phyloP scores from a whole-genome alignment of 2,113 vertebrate genomes.

The Antechinus stuartii region DNA sequence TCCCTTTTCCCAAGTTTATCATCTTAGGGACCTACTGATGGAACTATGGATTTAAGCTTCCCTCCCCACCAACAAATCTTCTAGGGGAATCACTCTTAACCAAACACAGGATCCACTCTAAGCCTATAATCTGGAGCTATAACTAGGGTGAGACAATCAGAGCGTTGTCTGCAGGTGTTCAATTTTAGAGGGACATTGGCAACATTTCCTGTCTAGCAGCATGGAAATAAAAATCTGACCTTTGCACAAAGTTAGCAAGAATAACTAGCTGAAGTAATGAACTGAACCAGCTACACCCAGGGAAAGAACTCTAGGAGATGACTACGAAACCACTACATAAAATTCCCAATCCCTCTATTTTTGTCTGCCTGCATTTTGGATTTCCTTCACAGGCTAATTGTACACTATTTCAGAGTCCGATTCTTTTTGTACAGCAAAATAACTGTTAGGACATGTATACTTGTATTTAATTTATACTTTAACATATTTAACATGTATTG shows the following conservation, averaged over 20 bases:
- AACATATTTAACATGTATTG: no score
- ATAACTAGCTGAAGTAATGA: not conserved
- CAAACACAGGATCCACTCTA: not conserved
- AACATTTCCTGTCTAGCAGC: not conserved
- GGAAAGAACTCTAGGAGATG: no score
- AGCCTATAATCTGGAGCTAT: not conserved
- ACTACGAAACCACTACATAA: no score
- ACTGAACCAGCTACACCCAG: no score
- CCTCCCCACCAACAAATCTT: not conserved
- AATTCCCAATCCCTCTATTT: no score
- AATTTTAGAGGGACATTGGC: not conserved
- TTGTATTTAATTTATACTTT: no score
- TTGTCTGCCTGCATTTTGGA: no score
- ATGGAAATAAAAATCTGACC: not conserved
- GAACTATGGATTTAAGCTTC: not conserved
- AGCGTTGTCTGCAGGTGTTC: not conserved
- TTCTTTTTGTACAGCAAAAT: no score
- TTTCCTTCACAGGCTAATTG: no score
- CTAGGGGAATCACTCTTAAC: not conserved
- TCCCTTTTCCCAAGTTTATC: not conserved
- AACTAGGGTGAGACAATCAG: not conserved
- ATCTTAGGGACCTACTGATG: not conserved
- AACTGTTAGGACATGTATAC: no score
- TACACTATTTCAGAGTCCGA: no score
- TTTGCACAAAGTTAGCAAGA: not conserved